Conservation (phyloP, 2,797 vertebrate species). For the Capromys pilorides region DNA sequence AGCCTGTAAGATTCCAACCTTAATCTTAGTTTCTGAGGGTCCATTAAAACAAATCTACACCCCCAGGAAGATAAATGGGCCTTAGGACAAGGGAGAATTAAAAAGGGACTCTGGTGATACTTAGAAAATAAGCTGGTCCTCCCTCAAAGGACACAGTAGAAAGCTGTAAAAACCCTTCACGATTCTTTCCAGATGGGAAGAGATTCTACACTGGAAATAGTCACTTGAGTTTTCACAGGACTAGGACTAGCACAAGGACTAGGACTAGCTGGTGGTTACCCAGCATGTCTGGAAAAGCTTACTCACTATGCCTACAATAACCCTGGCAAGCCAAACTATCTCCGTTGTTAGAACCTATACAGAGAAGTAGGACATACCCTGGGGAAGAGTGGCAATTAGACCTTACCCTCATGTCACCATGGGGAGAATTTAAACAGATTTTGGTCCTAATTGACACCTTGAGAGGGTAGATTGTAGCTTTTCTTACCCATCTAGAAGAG, state of each 20-base stretch:
- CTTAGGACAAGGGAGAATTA: not conserved
- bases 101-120: not conserved
- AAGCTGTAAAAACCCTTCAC: not conserved
- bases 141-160: not conserved
- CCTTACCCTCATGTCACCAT: not conserved
- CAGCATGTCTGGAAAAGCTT: not conserved
- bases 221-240: too few relatives aligned
- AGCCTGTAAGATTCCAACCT: too few relatives aligned
- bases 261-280: too few relatives aligned
- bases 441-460: not conserved
- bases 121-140: not conserved
- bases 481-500: too few relatives aligned
- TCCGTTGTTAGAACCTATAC: not conserved
- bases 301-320: not conserved
- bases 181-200: not conserved
- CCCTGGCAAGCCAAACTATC: not conserved
- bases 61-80: not conserved
- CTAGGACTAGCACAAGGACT: too few relatives aligned
- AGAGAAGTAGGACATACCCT: not conserved
- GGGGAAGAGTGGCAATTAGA: not conserved
- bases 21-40: too few relatives aligned
- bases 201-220: not conserved
- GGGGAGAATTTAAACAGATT: not conserved
- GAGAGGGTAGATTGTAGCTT: not conserved
- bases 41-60: too few relatives aligned